Base-by-base conservation (phyloP, 2,113 vertebrate species). In the Raja brachyura region DNA sequence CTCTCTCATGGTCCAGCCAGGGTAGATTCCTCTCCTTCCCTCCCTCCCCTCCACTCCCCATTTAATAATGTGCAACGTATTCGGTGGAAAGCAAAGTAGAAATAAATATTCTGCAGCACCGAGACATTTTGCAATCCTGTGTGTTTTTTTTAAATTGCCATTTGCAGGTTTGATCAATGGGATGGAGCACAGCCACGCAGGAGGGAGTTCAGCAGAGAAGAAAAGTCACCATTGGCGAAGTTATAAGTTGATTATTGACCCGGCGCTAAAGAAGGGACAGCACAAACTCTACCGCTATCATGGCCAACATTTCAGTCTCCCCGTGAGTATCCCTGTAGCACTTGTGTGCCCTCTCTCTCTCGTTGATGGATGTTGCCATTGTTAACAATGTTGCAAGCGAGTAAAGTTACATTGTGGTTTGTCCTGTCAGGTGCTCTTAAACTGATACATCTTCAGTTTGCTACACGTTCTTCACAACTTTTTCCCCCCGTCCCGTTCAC, bases 191-290 rank as follows among this genome's bases (percentile, higher is more conserved):
- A 97, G 96, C 95, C 97, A 98, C 95, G 97, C 97, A 96, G 97
- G 97, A 94, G 97, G 98, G 96, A 97, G 97, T 96, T 97, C 98
- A 95, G 97, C 96, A 95, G 98, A 99, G 98, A 99, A 97, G 96
- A 98, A 97, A 95, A 98, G 96, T 95, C 98, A 98, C 97, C 98
- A 99, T 95, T 99, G 99, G 97, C 98, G 98, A 98, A 99, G 98
- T 98, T 99, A 99, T 97, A 99, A 99, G 98, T 98, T 99, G 98
- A 98, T 99, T 94, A 98, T 99, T 97, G 99, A 99, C 98, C 99
- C 99, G 93, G 98, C 98, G 95, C 96, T 99, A 94, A 98, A 97
- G 95, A 99, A 98, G 96, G 98, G 99, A 94, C 96, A 98, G 73
- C 98, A 99, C 95, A 99, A 99, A 95, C 97, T 99, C 94, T 99